Evolutionary conservation across 1,140 invertebrate genomes (phyloP).

Genomic region (Brachionus sp.): DNA sequence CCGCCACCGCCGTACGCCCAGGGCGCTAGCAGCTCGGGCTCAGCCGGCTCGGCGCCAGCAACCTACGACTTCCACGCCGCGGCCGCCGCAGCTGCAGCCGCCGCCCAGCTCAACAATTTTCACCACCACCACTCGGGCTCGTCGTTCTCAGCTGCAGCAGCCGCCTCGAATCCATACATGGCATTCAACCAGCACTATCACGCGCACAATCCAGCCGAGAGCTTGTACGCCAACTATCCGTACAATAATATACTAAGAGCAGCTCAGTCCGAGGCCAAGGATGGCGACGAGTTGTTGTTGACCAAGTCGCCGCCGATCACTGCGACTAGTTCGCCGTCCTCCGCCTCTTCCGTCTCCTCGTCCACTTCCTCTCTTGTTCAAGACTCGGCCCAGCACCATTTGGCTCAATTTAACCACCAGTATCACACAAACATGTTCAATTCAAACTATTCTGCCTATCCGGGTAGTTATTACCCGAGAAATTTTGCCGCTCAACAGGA

Average conservation of each 20-base stretch:
- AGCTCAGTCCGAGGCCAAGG: background rate
- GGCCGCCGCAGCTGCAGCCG: conserved; percentile 32
- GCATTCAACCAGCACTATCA: conserved; percentile 1
- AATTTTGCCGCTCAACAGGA: background rate
- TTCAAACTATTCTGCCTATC: background rate
- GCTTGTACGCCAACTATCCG: conserved; percentile 28
- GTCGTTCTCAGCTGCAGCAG: background rate
- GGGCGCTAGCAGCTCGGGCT: background rate
- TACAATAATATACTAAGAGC: conserved; percentile 35
- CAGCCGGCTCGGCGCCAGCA: background rate
- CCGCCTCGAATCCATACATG: background rate
- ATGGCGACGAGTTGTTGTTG: conserved; percentile 16
- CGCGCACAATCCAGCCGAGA: background rate
- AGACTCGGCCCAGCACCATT: conserved; percentile 1
- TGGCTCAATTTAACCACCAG: background rate
- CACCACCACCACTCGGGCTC: conserved; percentile 27
- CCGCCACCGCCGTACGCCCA: conserved; percentile 10
- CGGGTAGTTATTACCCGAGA: background rate
- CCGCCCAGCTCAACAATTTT: conserved; percentile 31
- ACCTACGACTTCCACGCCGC: conserved; percentile 29
- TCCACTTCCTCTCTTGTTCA: background rate
- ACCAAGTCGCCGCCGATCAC: conserved; percentile 35
- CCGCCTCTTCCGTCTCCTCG: conserved; percentile 30
- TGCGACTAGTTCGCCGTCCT: conserved; percentile 17
- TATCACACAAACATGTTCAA: background rate